Evolutionary conservation across 2,113 vertebrate genomes (phyloP).

Genomic region (Platycercus adscitus): DNA sequence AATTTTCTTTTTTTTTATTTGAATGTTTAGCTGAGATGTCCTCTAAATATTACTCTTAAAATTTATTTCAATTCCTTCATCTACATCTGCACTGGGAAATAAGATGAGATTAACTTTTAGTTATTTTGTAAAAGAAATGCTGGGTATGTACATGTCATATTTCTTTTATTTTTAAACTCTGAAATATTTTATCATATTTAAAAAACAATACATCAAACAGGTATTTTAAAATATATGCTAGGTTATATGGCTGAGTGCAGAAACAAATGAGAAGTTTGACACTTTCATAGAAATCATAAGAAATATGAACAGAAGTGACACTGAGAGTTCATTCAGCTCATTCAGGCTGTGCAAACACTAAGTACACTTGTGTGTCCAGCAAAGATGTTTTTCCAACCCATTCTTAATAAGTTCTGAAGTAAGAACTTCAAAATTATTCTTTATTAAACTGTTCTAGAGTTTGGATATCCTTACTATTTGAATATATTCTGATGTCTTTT

Average conservation of each 20-base stretch:
- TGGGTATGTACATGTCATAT: not conserved
- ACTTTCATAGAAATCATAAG: not conserved
- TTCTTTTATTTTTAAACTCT: not conserved
- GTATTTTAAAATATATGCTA: not conserved
- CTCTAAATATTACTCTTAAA: not conserved
- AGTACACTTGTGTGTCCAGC: not conserved
- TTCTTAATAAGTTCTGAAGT: not conserved
- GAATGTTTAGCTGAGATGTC: not conserved
- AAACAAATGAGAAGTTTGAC: not conserved
- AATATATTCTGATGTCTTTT: not conserved
- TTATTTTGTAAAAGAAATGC: not conserved
- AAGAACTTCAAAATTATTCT: not conserved
- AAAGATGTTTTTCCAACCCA: not conserved
- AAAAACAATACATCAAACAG: not conserved
- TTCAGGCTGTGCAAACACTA: not conserved
- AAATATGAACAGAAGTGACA: accelerated
- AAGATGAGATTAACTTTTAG: not conserved
- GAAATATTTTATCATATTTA: not conserved
- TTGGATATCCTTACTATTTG: not conserved
- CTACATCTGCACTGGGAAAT: not conserved
- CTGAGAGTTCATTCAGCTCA: not conserved
- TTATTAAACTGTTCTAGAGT: not conserved
- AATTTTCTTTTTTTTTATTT: not conserved
- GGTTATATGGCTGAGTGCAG: not conserved
- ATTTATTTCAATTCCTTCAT: not conserved